Conservation (phyloP, 2,113 vertebrate species). For the Genyomyrus donnyi region DNA sequence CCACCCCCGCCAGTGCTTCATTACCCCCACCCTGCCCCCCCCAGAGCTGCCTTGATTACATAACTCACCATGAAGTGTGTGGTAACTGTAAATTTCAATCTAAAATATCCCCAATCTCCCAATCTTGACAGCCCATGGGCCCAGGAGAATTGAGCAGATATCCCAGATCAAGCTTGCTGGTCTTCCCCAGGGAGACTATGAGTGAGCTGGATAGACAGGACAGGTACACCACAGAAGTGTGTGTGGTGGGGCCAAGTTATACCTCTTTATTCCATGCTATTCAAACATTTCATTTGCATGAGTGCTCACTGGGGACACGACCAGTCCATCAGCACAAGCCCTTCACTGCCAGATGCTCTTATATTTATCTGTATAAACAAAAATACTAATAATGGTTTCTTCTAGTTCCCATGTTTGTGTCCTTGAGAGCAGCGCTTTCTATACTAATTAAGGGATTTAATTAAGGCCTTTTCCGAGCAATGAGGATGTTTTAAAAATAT, state of each 20-base stretch:
- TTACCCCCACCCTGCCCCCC: constrained; percentile 42
- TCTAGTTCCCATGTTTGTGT: background rate
- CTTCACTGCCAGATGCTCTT: background rate
- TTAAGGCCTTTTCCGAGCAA: background rate
- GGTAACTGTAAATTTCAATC: constrained; percentile 44
- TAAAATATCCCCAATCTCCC: constrained; percentile 24
- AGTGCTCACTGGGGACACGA: background rate
- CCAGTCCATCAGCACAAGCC: background rate
- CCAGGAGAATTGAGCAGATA: background rate
- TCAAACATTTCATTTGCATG: constrained; percentile 3
- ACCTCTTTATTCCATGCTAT: background rate
- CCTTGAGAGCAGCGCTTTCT: background rate
- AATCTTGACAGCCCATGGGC: background rate
- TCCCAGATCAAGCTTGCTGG: background rate
- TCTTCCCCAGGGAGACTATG: background rate
- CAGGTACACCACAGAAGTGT: background rate
- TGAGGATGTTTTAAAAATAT: background rate
- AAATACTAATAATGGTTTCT: background rate
- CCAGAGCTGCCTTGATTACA: constrained; percentile 49
- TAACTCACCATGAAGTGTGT: constrained; percentile 37
- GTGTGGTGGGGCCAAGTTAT: background rate
- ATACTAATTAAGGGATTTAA: background rate
- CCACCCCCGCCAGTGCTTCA: constrained; percentile 50
- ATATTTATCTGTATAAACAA: background rate
- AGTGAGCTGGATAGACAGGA: background rate